Evolutionary conservation across 2,888 invertebrate species (phyloP).

Genomic region (Petrolisthes cinctipes): DNA sequence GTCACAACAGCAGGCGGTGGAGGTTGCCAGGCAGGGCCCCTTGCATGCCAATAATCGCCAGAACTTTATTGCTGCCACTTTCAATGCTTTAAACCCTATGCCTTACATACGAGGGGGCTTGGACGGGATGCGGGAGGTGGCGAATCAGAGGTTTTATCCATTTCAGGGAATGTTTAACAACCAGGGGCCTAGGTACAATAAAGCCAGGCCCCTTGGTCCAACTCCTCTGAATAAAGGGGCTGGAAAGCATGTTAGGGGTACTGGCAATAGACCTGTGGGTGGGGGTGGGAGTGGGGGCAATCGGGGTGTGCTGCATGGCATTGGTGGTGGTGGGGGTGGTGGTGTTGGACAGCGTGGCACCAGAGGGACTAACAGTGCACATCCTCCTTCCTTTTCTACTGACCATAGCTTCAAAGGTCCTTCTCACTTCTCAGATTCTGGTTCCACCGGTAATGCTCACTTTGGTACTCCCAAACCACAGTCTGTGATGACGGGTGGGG

Average conservation of each 20-base stretch:
- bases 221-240: not conserved
- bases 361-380: not conserved
- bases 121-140: constrained; percentile 36
- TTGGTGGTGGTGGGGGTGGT: constrained; percentile 2
- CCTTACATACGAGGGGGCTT: constrained; percentile 44
- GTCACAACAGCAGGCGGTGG: not conserved
- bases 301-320: not conserved
- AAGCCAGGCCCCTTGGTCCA: constrained; percentile 17
- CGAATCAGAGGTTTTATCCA: constrained; percentile 40
- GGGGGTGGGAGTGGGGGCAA: constrained; percentile 23
- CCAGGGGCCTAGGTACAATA: constrained; percentile 15
- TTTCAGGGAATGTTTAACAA: constrained; percentile 25
- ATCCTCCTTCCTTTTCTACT: not conserved
- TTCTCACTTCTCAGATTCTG: not conserved
- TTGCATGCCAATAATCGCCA: not conserved
- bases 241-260: not conserved
- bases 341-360: not conserved
- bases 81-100: constrained; percentile 48
- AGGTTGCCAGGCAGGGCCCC: constrained; percentile 30
- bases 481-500: constrained; percentile 3
- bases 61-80: constrained; percentile 29
- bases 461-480: constrained; percentile 37
- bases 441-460: not conserved
- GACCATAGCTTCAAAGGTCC: not conserved
- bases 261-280: not conserved